Evolutionary conservation across 1,140 invertebrate genomes (phyloP), one percentile per base, ranked within the genome.

Genomic region (Coenobita brevimanus): DNA sequence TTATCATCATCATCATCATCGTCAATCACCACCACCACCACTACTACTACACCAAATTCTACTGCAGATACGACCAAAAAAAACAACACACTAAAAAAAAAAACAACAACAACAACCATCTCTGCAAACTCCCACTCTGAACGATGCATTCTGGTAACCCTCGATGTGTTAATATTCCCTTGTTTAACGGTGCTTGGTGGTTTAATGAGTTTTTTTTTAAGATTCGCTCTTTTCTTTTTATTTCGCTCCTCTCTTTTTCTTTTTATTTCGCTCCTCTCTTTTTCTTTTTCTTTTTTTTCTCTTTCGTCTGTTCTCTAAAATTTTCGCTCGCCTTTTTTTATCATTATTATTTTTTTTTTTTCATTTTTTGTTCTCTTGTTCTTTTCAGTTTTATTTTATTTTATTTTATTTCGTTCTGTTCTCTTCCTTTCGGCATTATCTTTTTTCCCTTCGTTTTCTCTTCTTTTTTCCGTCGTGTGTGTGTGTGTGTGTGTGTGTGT

Each of bases 11-110:
- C n/a, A n/a, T n/a, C n/a, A n/a, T n/a, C n/a, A n/a, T n/a, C n/a
- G n/a, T n/a, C n/a, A n/a, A n/a, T n/a, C n/a, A n/a, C n/a, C n/a
- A n/a, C n/a, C n/a, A 71, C 27, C 41, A 71, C 67, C 41, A 71
- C 67, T 71, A 71, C 67, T 71, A 71, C 67, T 71, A 33, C 67
- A 10, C 36, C 67, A 38, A 33, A 3, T 33, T 38, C 67, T 71
- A 71, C 67, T 2, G 41, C 62, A 4, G 33, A 6, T 24, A 64
- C 62, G 3, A 64, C 3, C 17, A 64, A n/a, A 3, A 64, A 30
- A 6, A 67, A 1, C 62, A 10, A n/a, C 62, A 30, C 62, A 67
- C 27, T 67, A 67, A 10, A 57, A 13, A 13, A n/a, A 10, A 57
- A 10, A 33, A 67, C 62, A 67, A 67, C 1, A 67, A 13, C 13